phyloP scores from a whole-genome alignment of 2,113 vertebrate species.

The Grantiella picta region DNA sequence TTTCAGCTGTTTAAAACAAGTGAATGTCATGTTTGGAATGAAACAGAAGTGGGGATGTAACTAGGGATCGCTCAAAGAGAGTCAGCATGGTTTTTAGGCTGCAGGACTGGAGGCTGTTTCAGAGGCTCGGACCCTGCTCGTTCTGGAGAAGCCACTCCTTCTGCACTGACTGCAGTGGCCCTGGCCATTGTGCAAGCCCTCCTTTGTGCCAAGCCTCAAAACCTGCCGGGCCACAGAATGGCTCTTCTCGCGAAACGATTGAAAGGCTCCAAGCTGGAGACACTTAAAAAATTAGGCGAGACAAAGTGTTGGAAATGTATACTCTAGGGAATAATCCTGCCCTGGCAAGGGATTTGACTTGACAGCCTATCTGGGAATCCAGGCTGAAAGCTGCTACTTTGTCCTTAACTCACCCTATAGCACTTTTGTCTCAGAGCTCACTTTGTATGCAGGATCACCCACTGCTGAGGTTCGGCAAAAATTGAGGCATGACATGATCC shows the following conservation, averaged over 20 bases:
- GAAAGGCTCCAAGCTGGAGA: not conserved
- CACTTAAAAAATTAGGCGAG: not conserved
- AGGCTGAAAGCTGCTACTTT: constrained; percentile 1
- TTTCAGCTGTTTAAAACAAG: not conserved
- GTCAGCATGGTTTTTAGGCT: not conserved
- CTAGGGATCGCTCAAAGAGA: not conserved
- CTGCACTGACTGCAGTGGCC: accelerated
- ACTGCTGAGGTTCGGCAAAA: not conserved
- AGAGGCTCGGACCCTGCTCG: not conserved
- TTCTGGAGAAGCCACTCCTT: not conserved
- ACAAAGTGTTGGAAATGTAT: constrained; percentile 1
- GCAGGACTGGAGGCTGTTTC: not conserved
- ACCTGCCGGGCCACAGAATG: not conserved
- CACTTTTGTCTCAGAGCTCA: not conserved
- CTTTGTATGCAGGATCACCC: constrained; percentile 39
- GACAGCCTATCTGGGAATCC: constrained; percentile 1
- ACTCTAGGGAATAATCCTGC: not conserved
- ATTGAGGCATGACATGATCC: not conserved
- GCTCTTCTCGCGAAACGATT: accelerated
- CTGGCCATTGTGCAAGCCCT: not conserved
- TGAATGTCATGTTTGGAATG: not conserved
- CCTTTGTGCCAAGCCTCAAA: not conserved
- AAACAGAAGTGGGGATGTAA: not conserved
- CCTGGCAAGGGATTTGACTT: not conserved
- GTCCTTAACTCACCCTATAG: constrained; percentile 46